Evolutionary conservation across 37 sponge, comb jelly and placozoan genomes (phyloP), one percentile per base, ranked within the genome.

Genomic region (Beroe forskalii): DNA sequence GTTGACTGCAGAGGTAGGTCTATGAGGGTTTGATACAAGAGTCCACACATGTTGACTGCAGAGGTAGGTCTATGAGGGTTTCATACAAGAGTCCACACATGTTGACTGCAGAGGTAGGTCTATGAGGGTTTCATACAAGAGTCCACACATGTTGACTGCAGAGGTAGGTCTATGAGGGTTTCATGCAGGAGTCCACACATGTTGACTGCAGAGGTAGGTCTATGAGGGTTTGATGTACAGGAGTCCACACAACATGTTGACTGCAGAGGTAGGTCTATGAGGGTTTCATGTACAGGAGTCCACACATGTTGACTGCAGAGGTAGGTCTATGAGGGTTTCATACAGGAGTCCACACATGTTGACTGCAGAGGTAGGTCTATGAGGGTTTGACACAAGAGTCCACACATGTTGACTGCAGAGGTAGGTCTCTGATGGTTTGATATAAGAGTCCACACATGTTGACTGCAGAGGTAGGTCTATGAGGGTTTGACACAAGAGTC

Each of bases 1-100:
- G 86, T 37, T 80, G 1, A 80, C 86, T 25, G 86, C 86, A 38
- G 86, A 80, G 86, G 72, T 69, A 69, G n/a, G n/a, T n/a, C n/a
- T n/a, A n/a, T n/a, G n/a, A n/a, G 25, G 17, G 17, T 55, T 17
- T 20, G 17, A 55, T 17, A 55, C 60, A 55, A 55, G 60, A 17
- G 17, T 55, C 17, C 75, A 1, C 75, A 72, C 39, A 72, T 72
- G 75, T 39, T 72, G 1, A 72, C 75, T 37, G 75, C 75, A 30
- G 75, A 72, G 75, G 66, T 63, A 63, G n/a, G n/a, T n/a, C n/a
- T n/a, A n/a, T n/a, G n/a, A n/a, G 25, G 17, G 17, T 55, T 17
- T 20, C 9, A 55, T 17, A 55, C 60, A 55, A 55, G 60, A 17
- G 17, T 55, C 17, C 75, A 1, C 75, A 72, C 39, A 72, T 72